Evolutionary conservation across 2,113 vertebrate genomes (phyloP), one percentile per base, ranked within the genome.

Genomic region (Haemorhous mexicanus): DNA sequence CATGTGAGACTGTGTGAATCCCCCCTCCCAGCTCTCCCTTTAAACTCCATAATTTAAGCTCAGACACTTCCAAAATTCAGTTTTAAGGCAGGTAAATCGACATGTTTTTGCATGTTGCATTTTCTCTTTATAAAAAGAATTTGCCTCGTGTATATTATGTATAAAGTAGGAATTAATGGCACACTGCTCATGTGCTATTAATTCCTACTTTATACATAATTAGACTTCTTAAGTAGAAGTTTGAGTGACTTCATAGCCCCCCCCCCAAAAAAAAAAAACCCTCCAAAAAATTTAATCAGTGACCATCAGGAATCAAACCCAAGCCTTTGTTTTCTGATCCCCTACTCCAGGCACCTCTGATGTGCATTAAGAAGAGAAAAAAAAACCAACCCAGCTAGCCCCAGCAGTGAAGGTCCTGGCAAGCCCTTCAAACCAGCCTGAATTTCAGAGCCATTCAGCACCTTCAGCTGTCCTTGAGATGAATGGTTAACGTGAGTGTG

Each of bases 381-480:
- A 61, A 59, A 47, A 55, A 44, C 46, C 21, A n/a, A 11, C 11
- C 63, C 13, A 87, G 33, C 61, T 17, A 91, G 70, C 41, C 26
- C 50, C 59, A 80, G 63, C 87, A 83, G 67, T 27, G 49, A 66
- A 78, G 43, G 79, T 32, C 28, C 76, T 92, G 88, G 90, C 94
- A 90, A 92, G 32, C 35, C 90, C 92, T 96, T 92, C 95, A 84
- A 84, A 96, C 32, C 92, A 81, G 87, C 55, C 94, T 0, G 8
- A 33, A 83, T 87, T 95, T 91, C 92, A 96, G 93, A 95, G 95
- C 84, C 92, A 62, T 94, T 86, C 95, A 95, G 94, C 96, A 96
- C 95, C 95, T 96, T 90, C 92, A 86, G 94, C 94, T 78, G 93
- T 89, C 96, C 95, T 90, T 78, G 94, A 96, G 93, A 96, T 78